Evolutionary conservation across 2,797 vertebrate genomes (phyloP), one percentile per base, ranked within the genome.

Genomic region (Takifugu ocellatus): DNA sequence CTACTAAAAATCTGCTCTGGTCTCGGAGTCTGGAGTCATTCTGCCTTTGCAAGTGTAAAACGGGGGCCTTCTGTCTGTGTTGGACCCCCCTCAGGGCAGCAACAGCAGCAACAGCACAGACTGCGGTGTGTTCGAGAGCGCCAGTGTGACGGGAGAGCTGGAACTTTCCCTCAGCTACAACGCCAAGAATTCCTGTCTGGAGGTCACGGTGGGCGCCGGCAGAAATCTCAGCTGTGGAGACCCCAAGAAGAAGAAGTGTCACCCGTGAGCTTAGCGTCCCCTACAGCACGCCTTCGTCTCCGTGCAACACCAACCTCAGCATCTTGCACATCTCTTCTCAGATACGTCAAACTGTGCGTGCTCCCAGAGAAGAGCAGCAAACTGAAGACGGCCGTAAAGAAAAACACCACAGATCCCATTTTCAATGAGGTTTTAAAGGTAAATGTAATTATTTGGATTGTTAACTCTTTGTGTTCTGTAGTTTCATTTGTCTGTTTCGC

Each of bases 351-450:
- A 75, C 79, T 93, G 61, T 91, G 91, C 51, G 81, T 98, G 58
- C 88, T 95, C 56, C 94, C 94, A 0, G 92, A 93, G 52, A 93
- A 90, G 47, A 78, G 63, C 54, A 69, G 71, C 44, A 97, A 97
- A 66, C 81, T 91, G 85, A 98, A 96, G 88, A 97, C 95, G 0
- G n/a, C 78, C 0, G 74, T 94, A 46, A 96, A 91, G 72, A 97
- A 79, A 84, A 90, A 88, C 84, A 95, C 93, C 0, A 88, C 89
- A 6, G 77, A 95, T 74, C 96, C 95, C 0, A 74, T 88, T 68
- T 98, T 91, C 14, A 70, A 93, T 61, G 94, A 97, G 84, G 88
- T 89, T 36, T 83, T 98, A 62, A 91, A 91, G 92, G 96, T 97
- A 89, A 39, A 11, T 14, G 2, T 14, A 12, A 3, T 21, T 17